Conservation (phyloP, 2,888 invertebrate genomes). For the Cepaea hortensis region DNA sequence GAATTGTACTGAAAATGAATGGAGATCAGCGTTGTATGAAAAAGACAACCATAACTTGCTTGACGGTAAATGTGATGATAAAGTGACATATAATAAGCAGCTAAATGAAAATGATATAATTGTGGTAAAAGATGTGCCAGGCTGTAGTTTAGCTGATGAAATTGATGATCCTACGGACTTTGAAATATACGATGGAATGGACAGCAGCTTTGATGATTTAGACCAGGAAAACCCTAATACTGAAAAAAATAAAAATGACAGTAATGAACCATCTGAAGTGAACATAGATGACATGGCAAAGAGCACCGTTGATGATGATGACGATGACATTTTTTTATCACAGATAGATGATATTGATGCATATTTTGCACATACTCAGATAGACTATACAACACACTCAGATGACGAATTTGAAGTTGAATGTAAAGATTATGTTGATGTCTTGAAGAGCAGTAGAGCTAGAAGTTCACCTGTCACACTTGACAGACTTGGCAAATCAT, state of each 20-base stretch:
- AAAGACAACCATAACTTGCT: background rate
- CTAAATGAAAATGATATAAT: background rate
- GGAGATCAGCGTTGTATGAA: background rate
- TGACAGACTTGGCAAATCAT: too few relatives aligned
- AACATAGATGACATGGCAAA: background rate
- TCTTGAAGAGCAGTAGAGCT: background rate
- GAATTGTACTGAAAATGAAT: background rate
- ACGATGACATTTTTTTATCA: constrained; percentile 5
- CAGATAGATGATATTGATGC: constrained; percentile 21
- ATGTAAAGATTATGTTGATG: background rate
- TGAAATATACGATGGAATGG: background rate
- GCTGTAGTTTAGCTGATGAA: background rate
- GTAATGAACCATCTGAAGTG: background rate
- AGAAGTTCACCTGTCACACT: too few relatives aligned
- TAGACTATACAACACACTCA: constrained; percentile 20
- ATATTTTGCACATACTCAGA: constrained; percentile 9
- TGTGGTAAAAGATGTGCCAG: background rate
- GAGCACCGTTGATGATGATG: background rate
- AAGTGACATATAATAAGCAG: background rate
- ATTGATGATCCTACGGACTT: background rate
- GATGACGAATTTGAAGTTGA: constrained; percentile 8
- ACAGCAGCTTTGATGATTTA: background rate
- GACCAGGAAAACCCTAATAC: background rate
- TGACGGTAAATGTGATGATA: background rate
- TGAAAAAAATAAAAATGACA: background rate